Base-by-base conservation (phyloP, 2,797 vertebrate species). In the Oreochromis mossambicus region DNA sequence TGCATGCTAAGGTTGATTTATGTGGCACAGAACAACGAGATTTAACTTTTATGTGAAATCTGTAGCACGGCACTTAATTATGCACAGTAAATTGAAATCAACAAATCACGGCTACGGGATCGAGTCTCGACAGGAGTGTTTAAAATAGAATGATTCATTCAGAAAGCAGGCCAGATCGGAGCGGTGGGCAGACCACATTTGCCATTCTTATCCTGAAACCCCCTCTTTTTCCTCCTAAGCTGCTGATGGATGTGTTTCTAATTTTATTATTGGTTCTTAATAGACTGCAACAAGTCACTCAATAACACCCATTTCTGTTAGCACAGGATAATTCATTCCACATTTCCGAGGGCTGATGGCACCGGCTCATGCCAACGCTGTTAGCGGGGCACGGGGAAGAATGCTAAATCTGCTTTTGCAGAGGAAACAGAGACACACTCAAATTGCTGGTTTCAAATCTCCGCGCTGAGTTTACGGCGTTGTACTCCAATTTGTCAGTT, bases 181-280 rank as follows among this genome's bases (percentile, higher is more conserved):
- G 80, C 86, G 76, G 80, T 88, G 81, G 81, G 86, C 70, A 82
- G 87, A 86, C 86, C 87, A 82, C 38, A 75, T 87, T 86, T 78
- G 87, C 85, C 87, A 83, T 80, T 89, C 83, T 83, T 12, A 80
- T 85, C 56, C 86, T 56, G 79, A 82, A 86, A 21, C 38, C 38
- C 38, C 8, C 41, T 26, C 66, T 26, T 26, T 55, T 80, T 79
- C 79, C 87, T 70, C 73, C 58, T 41, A 79, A 83, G 83, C 85
- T 43, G 77, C 82, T 88, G 91, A 91, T 87, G 91, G 92, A 94
- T 94, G 79, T 79, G 85, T 63, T 86, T 89, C 80, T 90, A 91
- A 91, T 93, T 91, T 90, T 89, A 87, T 89, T 92, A 94, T 93
- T 93, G 81, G 91, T 91, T 85, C 87, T 91, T 92, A 93, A 93